These are phyloP conservation scores for Speoplatyrhinus poulsoni DNA, from an alignment of 2,113 vertebrate genomes.

Conservation along the genomic window DNA sequence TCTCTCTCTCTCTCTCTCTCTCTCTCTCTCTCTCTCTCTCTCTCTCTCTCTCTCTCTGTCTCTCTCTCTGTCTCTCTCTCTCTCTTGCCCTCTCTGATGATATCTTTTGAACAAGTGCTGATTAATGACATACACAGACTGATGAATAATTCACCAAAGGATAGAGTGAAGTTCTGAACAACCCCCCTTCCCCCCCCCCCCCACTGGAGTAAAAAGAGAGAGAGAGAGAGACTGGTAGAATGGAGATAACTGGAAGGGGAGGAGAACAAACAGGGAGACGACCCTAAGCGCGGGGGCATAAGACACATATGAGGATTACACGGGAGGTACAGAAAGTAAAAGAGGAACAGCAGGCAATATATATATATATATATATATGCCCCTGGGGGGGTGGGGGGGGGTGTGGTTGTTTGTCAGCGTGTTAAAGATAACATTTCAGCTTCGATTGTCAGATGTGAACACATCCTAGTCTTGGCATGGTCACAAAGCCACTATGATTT, in stretches of 20 bases:
- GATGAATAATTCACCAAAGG: constrained; percentile 74
- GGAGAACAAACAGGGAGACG: not conserved
- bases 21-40: not conserved
- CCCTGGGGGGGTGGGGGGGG: too few species aligned
- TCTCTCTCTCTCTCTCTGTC: constrained; percentile 14
- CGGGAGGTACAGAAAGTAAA: too few species aligned
- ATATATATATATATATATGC: too few species aligned
- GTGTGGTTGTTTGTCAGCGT: too few species aligned
- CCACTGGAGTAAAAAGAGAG: constrained; percentile 15
- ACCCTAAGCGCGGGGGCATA: not conserved
- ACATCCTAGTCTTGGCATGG: too few species aligned
- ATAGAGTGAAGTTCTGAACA: constrained; percentile 3
- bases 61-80: constrained; percentile 14
- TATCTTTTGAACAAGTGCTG: constrained; percentile 80
- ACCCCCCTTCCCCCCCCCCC: not conserved
- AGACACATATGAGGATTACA: not conserved
- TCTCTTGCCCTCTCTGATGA: constrained; percentile 51
- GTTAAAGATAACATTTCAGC: too few species aligned
- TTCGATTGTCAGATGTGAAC: too few species aligned
- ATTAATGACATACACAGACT: constrained; percentile 83
- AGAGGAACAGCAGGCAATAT: too few species aligned
- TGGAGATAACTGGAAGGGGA: constrained; percentile 17
- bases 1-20: constrained; percentile 3
- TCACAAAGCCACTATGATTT: too few species aligned
- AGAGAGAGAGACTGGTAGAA: constrained; percentile 1